A percentile compares a stretch with the other conserved stretches of the same genome.
Conservation (phyloP, 1,140 invertebrate species). For the Lerema accius region DNA sequence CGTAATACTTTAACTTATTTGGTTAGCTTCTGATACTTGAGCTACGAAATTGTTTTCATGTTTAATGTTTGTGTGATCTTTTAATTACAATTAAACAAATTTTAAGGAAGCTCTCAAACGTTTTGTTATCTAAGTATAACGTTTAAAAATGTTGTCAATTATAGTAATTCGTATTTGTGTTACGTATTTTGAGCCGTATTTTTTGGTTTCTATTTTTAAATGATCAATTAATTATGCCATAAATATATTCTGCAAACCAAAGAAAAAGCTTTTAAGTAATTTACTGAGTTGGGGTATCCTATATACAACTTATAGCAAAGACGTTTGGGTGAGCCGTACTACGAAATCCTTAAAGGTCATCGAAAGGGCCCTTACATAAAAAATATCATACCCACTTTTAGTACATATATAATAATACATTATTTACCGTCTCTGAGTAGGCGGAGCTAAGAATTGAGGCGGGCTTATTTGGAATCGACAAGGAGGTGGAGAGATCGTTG, state of each 20-base stretch:
- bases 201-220: no score
- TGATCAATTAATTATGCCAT: no score
- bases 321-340: neutral
- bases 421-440: conserved; percentile 73
- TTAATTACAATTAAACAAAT: neutral
- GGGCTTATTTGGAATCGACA: conserved; percentile 77
- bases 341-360: neutral
- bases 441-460: conserved; percentile 74
- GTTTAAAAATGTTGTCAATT: no score
- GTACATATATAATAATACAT: conserved; percentile 49
- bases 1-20: conserved; percentile 15
- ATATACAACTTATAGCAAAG: neutral
- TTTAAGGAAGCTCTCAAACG: neutral
- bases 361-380: conserved; percentile 7
- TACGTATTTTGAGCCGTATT: no score
- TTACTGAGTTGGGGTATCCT: neutral
- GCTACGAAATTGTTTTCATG: no score
- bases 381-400: conserved; percentile 18
- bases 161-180: no score
- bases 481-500: conserved; percentile 72
- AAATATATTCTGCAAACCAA: no score
- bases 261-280: neutral
- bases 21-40: conserved; percentile 3
- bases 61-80: neutral
- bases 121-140: no score